Conservation (phyloP, 2,797 vertebrate genomes). For the Ficedula albicollis region DNA sequence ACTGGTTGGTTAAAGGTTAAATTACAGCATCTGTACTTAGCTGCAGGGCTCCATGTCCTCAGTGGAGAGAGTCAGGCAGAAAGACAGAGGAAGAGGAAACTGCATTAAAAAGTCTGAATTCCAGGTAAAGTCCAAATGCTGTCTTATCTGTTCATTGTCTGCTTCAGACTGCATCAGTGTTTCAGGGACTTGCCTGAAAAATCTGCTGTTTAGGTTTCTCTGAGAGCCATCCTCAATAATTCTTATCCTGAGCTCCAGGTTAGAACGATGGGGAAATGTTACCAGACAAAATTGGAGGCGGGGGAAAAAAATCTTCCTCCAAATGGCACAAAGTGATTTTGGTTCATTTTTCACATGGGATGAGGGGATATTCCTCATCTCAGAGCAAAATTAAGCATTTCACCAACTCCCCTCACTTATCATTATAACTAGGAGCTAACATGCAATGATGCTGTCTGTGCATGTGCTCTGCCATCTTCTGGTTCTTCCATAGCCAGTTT, state of each 20-base stretch:
- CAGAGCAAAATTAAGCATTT: not conserved
- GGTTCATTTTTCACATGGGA: not conserved
- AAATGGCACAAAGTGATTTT: not conserved
- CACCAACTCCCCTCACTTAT: not conserved
- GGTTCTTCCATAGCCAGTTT: not conserved
- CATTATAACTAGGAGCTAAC: not conserved
- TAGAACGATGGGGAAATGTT: not conserved
- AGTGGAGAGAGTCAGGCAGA: not conserved
- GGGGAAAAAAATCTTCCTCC: not conserved
- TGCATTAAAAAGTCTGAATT: not conserved
- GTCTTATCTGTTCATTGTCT: not conserved
- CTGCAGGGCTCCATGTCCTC: not conserved
- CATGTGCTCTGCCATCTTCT: not conserved
- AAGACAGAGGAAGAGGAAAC: not conserved
- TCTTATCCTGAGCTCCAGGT: not conserved
- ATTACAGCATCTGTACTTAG: not conserved
- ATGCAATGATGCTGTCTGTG: not conserved
- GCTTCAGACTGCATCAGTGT: not conserved
- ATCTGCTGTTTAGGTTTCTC: not conserved
- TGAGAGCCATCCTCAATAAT: not conserved
- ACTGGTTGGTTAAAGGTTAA: not conserved
- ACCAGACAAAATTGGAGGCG: not conserved
- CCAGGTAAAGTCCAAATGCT: not conserved
- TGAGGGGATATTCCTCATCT: not conserved
- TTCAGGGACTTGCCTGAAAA: not conserved